phyloP scores from a whole-genome alignment of 2,888 invertebrate genomes.

The Aspidiotus rigidus region DNA sequence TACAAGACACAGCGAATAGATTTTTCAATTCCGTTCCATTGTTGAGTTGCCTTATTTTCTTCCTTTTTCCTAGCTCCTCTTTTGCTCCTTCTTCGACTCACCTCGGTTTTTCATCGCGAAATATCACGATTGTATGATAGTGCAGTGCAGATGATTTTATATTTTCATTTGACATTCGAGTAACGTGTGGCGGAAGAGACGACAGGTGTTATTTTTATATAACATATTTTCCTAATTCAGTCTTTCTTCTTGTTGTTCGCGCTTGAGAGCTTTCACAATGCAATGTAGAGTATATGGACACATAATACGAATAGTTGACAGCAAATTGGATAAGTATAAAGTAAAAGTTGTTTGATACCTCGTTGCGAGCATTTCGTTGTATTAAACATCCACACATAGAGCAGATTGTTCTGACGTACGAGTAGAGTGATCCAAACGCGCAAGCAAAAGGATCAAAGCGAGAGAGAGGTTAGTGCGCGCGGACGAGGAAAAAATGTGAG shows the following conservation, averaged over 20 bases:
- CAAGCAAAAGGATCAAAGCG: no score
- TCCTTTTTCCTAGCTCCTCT: no score
- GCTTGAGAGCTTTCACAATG: not conserved
- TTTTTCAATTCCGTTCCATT: no score
- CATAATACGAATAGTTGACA: not conserved
- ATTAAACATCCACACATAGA: constrained; percentile 5
- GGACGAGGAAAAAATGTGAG: constrained; percentile 6
- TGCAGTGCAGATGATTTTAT: no score
- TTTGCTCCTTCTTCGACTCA: no score
- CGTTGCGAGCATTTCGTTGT: not conserved
- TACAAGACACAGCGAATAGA: no score
- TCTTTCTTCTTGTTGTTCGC: not conserved
- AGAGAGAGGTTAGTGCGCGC: not conserved
- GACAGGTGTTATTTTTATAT: not conserved
- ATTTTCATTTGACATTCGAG: no score
- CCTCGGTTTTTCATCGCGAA: no score
- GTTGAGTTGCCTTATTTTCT: no score
- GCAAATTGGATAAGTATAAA: not conserved
- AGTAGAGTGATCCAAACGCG: no score
- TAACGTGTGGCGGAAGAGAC: not conserved
- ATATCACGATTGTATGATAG: no score
- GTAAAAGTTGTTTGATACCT: not conserved
- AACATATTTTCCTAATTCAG: not conserved
- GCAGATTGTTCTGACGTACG: constrained; percentile 28
- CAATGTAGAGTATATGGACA: not conserved